Conservation (phyloP, 2,113 vertebrate species). For the Brachyhypopomus gauderio region DNA sequence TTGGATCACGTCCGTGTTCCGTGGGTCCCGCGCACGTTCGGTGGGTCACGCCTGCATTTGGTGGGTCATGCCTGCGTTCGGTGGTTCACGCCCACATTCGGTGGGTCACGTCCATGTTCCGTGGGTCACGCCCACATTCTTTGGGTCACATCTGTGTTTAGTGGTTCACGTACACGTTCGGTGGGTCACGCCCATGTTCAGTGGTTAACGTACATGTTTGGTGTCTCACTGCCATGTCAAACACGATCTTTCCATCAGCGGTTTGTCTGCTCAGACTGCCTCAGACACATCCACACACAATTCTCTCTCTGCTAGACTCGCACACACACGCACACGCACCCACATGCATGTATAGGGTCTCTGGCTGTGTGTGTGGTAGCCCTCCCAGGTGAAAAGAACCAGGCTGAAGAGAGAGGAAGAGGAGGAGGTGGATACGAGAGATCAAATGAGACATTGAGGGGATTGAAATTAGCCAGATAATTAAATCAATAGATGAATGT, state of each 20-base stretch:
- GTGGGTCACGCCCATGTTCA: not conserved
- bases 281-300: not conserved
- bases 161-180: not conserved
- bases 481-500: conserved; percentile 11
- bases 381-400: not conserved
- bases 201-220: not conserved
- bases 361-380: not conserved
- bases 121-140: too few relatives aligned
- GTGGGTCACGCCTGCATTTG: not conserved
- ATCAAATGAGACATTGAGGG: not conserved
- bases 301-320: too few relatives aligned
- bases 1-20: too few relatives aligned
- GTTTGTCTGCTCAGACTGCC: not conserved
- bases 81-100: too few relatives aligned
- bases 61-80: too few relatives aligned
- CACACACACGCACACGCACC: not conserved
- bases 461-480: not conserved
- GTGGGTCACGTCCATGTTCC: too few relatives aligned
- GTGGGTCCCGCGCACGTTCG: too few relatives aligned
- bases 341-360: not conserved
- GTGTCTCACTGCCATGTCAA: not conserved
- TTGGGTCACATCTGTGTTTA: too few relatives aligned
- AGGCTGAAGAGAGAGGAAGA: not conserved
- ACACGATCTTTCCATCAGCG: not conserved
- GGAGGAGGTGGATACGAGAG: not conserved